Conservation (phyloP, 1,140 invertebrate species). For the Ladona fulva region DNA sequence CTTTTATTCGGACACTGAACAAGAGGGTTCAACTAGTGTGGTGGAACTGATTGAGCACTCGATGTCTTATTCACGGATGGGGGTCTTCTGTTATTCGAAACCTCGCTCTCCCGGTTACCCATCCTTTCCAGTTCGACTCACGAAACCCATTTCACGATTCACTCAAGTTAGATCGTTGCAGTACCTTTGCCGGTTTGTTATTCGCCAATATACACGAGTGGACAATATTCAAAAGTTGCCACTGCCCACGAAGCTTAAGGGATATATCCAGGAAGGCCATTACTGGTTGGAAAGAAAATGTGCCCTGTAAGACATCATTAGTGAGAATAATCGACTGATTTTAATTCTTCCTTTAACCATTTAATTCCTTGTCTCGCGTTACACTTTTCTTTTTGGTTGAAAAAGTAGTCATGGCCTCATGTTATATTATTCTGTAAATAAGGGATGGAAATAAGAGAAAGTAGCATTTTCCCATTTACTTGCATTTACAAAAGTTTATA, state of each 20-base stretch:
- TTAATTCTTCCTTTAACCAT: neutral
- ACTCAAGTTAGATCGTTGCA: conserved; percentile 62
- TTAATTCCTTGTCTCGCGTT: no score
- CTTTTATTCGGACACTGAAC: conserved; percentile 53
- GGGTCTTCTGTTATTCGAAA: conserved; percentile 65
- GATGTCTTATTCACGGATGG: conserved; percentile 54
- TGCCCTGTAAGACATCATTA: conserved; percentile 13
- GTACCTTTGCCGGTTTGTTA: conserved; percentile 67
- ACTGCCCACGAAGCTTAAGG: conserved; percentile 55
- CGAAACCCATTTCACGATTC: conserved; percentile 66
- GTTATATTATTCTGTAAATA: no score
- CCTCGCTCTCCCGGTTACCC: conserved; percentile 52
- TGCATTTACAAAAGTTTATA: no score
- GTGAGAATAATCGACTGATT: conserved; percentile 12
- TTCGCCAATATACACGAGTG: conserved; percentile 57
- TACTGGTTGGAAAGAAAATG: conserved; percentile 31
- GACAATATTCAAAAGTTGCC: conserved; percentile 64
- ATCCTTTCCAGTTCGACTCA: conserved; percentile 61
- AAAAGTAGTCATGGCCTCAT: no score
- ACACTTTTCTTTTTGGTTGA: no score
- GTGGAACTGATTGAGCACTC: conserved; percentile 61
- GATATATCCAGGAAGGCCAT: conserved; percentile 51
- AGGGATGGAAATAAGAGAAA: no score
- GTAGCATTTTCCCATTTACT: no score
- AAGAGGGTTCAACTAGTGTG: conserved; percentile 54